Conservation (phyloP, 2,888 invertebrate species). For the Cyclophora punctaria region DNA sequence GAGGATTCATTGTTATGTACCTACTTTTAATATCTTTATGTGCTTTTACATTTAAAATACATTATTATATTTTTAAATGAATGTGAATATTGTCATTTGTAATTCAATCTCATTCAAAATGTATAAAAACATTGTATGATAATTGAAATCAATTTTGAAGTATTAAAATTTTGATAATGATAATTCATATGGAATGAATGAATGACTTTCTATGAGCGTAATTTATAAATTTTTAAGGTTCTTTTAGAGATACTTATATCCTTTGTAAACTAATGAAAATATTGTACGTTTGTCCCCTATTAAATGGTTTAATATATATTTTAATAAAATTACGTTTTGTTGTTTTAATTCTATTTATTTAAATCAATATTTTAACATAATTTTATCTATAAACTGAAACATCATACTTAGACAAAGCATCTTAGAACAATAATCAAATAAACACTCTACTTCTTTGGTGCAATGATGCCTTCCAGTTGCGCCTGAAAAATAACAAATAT, state of each 20-base stretch:
- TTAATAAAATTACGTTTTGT: conserved; percentile 57
- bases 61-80: conserved; percentile 11
- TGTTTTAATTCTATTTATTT: conserved; percentile 28
- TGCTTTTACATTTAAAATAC: conserved; percentile 10
- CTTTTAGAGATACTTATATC: conserved; percentile 50
- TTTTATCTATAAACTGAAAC: conserved; percentile 15
- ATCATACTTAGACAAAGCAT: conserved; percentile 22
- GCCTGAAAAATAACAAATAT: conserved; percentile 72
- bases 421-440: conserved; percentile 14
- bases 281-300: conserved; percentile 73
- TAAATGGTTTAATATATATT: conserved; percentile 76
- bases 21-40: conserved; percentile 11
- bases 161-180: conserved; percentile 26
- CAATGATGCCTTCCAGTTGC: conserved; percentile 95
- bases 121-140: conserved; percentile 40
- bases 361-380: conserved; percentile 17
- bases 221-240: conserved; percentile 68
- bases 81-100: conserved; percentile 15
- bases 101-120: conserved; percentile 23
- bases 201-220: conserved; percentile 54
- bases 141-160: conserved; percentile 34
- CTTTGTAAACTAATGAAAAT: conserved; percentile 73
- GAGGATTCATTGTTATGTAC: conserved; percentile 1
- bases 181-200: conserved; percentile 37
- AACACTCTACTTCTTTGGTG: conserved; percentile 86